Evolutionary conservation across 1,140 invertebrate genomes (phyloP).

Genomic region (Tenebrio molitor): DNA sequence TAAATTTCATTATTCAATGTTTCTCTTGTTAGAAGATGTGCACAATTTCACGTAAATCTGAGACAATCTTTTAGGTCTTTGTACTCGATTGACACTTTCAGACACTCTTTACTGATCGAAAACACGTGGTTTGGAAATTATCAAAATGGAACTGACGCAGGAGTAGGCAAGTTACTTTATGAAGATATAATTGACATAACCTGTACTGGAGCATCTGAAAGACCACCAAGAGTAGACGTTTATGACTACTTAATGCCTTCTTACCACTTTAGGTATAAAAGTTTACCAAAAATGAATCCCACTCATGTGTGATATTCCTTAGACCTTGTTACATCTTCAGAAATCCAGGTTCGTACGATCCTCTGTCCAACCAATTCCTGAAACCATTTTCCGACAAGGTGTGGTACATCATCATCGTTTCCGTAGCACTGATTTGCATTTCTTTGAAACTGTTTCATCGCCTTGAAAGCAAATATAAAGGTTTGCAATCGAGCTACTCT

Average conservation of each 20-base stretch:
- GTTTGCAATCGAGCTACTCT: constrained; percentile 38
- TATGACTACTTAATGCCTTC: constrained; percentile 55
- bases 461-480: constrained; percentile 39
- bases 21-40: constrained; percentile 28
- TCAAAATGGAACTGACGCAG: constrained; percentile 53
- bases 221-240: constrained; percentile 49
- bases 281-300: too few relatives aligned
- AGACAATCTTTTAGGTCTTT: too few relatives aligned
- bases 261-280: constrained; percentile 59
- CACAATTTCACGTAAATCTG: constrained; percentile 19
- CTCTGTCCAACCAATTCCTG: constrained; percentile 51
- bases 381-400: constrained; percentile 54
- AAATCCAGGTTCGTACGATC: constrained; percentile 52
- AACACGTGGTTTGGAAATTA: constrained; percentile 56
- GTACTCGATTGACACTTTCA: background rate
- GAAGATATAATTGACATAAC: constrained; percentile 48
- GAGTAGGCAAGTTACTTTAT: constrained; percentile 50
- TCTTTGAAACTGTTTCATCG: constrained; percentile 51
- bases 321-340: constrained; percentile 56
- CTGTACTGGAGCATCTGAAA: constrained; percentile 42
- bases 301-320: too few relatives aligned
- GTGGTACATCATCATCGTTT: constrained; percentile 49
- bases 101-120: background rate
- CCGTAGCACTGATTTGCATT: constrained; percentile 41
- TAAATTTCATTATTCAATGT: constrained; percentile 37